Conservation (phyloP, 2,113 vertebrate genomes). For the Poeciliopsis occidentalis region DNA sequence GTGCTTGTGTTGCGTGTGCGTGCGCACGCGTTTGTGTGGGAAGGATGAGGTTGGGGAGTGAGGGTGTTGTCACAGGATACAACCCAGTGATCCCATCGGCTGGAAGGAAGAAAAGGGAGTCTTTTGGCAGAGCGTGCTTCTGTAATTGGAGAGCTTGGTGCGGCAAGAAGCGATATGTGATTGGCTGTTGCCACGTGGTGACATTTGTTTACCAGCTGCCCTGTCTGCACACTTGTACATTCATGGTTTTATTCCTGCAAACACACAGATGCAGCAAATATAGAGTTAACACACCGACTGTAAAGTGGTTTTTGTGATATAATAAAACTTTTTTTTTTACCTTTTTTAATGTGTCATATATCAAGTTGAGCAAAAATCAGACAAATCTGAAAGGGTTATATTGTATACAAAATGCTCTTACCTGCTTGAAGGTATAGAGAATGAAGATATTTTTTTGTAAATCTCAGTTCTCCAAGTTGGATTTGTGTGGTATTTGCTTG, state of each 20-base stretch:
- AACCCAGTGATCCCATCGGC: constrained; percentile 69
- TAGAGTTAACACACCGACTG: not conserved
- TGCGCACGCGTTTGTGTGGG: constrained; percentile 3
- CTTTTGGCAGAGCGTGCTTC: constrained; percentile 62
- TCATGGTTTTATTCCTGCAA: constrained; percentile 9
- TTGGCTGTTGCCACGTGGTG: constrained; percentile 67
- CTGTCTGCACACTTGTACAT: constrained; percentile 39
- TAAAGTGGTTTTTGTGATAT: not conserved
- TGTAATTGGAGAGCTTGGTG: constrained; percentile 77
- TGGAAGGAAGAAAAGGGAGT: constrained; percentile 60
- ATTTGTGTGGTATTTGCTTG: not conserved
- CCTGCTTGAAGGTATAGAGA: too few relatives aligned
- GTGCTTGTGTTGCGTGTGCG: constrained; percentile 3
- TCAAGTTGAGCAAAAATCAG: too few relatives aligned
- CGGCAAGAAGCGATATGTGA: constrained; percentile 62
- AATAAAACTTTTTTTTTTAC: not conserved
- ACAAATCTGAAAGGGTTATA: too few relatives aligned
- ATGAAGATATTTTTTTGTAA: too few relatives aligned
- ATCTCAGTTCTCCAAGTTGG: too few relatives aligned
- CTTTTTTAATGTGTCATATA: too few relatives aligned
- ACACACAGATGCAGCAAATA: constrained; percentile 22
- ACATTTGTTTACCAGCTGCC: constrained; percentile 65
- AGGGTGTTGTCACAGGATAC: constrained; percentile 55
- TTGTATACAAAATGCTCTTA: too few relatives aligned
- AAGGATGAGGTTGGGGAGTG: constrained; percentile 18